phyloP scores from a whole-genome alignment of 2,797 vertebrate genomes.

The Vultur gryphus region DNA sequence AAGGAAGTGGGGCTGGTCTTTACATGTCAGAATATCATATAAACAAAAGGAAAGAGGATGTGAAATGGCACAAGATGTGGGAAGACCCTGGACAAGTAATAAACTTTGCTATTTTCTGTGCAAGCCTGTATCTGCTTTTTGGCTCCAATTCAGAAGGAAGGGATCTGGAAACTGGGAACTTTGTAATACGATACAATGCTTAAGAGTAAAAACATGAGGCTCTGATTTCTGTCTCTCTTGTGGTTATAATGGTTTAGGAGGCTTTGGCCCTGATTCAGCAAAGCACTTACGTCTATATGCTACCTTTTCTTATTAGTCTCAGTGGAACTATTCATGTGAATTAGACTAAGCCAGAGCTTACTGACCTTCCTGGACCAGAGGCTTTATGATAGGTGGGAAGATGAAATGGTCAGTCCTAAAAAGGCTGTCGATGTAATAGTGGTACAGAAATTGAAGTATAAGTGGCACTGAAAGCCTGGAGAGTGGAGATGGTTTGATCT shows the following conservation, averaged over 20 bases:
- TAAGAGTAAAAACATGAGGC: neutral
- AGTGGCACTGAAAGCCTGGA: neutral
- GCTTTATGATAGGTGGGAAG: neutral
- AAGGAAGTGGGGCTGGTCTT: neutral
- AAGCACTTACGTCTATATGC: neutral
- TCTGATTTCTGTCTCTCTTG: neutral
- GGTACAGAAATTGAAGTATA: neutral
- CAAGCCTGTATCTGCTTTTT: neutral
- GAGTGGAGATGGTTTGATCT: neutral
- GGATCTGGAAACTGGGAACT: neutral
- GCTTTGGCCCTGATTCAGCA: neutral
- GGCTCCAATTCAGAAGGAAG: neutral
- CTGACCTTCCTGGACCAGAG: neutral
- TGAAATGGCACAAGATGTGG: neutral
- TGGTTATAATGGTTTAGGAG: neutral
- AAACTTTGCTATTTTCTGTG: neutral
- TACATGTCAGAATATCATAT: rapidly evolving
- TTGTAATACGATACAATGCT: neutral
- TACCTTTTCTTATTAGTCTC: neutral
- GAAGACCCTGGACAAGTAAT: neutral
- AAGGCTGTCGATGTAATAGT: neutral
- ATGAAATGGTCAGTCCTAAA: neutral
- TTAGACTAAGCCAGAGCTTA: neutral
- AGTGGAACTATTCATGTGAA: neutral
- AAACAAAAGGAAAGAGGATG: neutral